Base-by-base conservation (phyloP, 2,888 invertebrate genomes). In the Clistopyga incitator region DNA sequence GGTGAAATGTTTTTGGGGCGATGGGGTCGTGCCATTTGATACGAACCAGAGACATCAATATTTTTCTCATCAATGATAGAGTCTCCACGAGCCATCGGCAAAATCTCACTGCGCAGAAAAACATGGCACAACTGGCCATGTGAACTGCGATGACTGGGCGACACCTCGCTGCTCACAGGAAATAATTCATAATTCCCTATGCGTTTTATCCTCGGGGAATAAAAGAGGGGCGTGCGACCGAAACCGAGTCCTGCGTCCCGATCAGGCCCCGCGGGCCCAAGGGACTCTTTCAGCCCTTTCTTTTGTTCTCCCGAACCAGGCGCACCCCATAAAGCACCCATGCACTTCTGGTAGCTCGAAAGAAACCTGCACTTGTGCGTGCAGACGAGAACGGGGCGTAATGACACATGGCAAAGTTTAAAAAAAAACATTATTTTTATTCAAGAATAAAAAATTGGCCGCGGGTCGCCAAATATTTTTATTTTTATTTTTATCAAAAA, bases 111-210 rank as follows among this genome's bases (percentile, higher is more conserved):
- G 20, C 6, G 34, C 38, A 45, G 15, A 78, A 47, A 76, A 29
- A 67, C 20, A 61, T 0, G 4, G 18, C 18, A 38, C 23, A 45
- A 38, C 42, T 61, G 61, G 25, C 86, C 88, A 88, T 88, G 88
- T 86, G 89, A 90, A 82, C 86, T 56, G 42, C 80, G 81, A 80
- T 89, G 88, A 89, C 89, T 88, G 87, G 82, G 84, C 88, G 88
- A 91, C 90, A 91, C 91, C 90, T 91, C 85, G 80, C 82, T 81
- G 77, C 71, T 86, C 71, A 70, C 81, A 81, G 76, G 64, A 65
- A 86, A 85, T 77, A 56, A n/a, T n/a, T 85, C 76, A 85, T 86
- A 82, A 87, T 86, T 86, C 86, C 80, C 87, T 67, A 79, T 78
- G 84, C 80, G 86, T 54, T 65, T 59, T 59, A 54, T 68, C 86